Base-by-base conservation (phyloP, 2,797 vertebrate genomes). In the Mormyrops attenuatus region DNA sequence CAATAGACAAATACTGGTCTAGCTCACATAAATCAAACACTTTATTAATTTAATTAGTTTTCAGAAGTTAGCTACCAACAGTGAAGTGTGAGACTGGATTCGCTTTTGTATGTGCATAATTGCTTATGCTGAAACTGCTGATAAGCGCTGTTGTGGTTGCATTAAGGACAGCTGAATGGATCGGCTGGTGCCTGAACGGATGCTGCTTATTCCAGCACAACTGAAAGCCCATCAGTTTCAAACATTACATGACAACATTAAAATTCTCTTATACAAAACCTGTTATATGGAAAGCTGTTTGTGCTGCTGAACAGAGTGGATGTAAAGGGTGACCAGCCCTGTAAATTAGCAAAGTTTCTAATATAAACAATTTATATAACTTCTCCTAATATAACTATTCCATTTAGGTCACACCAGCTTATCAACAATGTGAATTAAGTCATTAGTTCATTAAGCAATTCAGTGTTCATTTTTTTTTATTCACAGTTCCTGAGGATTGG, bases 381-480 rank as follows among this genome's bases (percentile, higher is more conserved):
- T 60, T 87, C 17, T 85, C n/a, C 15, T 87, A 57, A 53, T 26
- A n/a, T 87, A 57, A 87, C 6, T 38, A 11, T 55, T 52, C 50
- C 44, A 89, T 89, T 86, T 89, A 84, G 89, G 63, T 89, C 57
- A 86, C 57, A 20, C 30, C 20, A 63, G 26, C 84, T 89, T 89
- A 49, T 60, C 57, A 66, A 52, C 22, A 86, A 20, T n/a, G 57
- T 89, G 63, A 89, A 86, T 86, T 89, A 86, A 86, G 85, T 89
- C 82, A 66, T 89, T 89, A 66, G 44, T 49, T 89, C 47, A 89
- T 85, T 86, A 89, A 86, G 49, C 60, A 86, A 86, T 86, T 89
- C 82, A 85, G 44, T 63, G 84, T 49, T 86, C 1, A 30, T 34
- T 86, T 89, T 77, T 77, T 80, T 38, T 80, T 80, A 80, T 80